phyloP scores from a whole-genome alignment of 2,888 invertebrate genomes.

The Agrotis clavis region DNA sequence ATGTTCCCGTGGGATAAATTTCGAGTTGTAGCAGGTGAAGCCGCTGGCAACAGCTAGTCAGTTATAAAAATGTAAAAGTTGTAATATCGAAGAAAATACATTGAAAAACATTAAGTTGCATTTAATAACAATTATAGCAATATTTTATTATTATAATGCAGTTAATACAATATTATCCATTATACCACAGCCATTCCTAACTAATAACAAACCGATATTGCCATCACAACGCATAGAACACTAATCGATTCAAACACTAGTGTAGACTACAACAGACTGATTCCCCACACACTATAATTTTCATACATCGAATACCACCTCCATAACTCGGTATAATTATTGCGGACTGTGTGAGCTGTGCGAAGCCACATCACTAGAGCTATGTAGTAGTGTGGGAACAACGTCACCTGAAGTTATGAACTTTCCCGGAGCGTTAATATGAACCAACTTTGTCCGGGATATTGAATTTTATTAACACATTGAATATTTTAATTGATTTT shows the following conservation, averaged over 20 bases:
- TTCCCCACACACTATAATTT: slow-evolving; percentile 43
- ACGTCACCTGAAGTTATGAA: slow-evolving; percentile 86
- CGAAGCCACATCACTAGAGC: slow-evolving; percentile 50
- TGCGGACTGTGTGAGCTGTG: slow-evolving; percentile 34
- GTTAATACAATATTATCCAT: no score
- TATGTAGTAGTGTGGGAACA: slow-evolving; percentile 81
- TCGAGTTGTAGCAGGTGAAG: no score
- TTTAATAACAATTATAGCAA: no score
- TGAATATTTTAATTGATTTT: slow-evolving; percentile 36
- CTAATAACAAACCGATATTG: slow-evolving; percentile 11
- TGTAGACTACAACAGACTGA: slow-evolving; percentile 28
- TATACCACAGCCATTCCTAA: no score
- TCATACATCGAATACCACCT: slow-evolving; percentile 56
- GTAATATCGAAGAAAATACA: no score
- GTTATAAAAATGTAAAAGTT: no score
- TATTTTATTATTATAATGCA: no score
- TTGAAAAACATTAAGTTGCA: no score
- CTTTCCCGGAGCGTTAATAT: slow-evolving; percentile 78
- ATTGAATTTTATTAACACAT: slow-evolving; percentile 76
- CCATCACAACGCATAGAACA: slow-evolving; percentile 26
- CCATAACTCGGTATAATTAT: slow-evolving; percentile 59
- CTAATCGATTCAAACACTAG: slow-evolving; percentile 42
- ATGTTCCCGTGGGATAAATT: no score
- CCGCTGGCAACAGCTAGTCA: no score
- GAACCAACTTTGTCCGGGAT: slow-evolving; percentile 76